Evolutionary conservation across 2,113 vertebrate genomes (phyloP), one percentile per base, ranked within the genome.

Genomic region (Mormyrus lacerda): DNA sequence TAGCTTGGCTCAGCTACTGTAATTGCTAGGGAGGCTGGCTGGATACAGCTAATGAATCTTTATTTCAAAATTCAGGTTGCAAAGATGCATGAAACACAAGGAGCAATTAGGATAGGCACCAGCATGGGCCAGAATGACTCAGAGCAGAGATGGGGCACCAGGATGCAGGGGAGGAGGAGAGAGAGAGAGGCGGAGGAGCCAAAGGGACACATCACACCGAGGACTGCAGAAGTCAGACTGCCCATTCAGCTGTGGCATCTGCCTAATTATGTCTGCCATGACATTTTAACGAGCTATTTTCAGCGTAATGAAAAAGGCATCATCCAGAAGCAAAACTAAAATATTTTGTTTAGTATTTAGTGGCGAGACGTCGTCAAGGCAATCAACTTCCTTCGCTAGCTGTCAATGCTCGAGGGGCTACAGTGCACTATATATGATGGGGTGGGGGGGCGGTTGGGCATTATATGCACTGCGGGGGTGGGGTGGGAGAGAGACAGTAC

Each of bases 271-370:
- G 61, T 88, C 58, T 82, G 69, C n/a, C 48, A 10, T 53, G n/a
- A 82, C 65, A 79, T 82, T 79, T 79, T 42, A 88, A 76, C 31
- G 11, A 76, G 44, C 44, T 79, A 76, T 51, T 88, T 88, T 82
- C 27, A 39, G 85, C 2, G 27, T 35, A 53, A 27, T 87, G n/a
- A 21, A 19, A 39, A 82, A 88, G n/a, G 50, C 42, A 76, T 19
- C 24, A n/a, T 53, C n/a, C 7, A 50, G 9, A 88, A 79, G n/a
- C 11, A n/a, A 69, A n/a, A 27, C 55, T 8, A 79, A 88, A 79
- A 88, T 51, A 55, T 88, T 88, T 88, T 88, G 88, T 82, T 88
- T 82, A n/a, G 69, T 82, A 82, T 53, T 79, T 76, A 51, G 69
- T n/a, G 13, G n/a, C 24, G 48, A 76, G 45, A 82, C 88, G 73